Base-by-base conservation (phyloP, 2,113 vertebrate species). In the Nannobrachium achirus region DNA sequence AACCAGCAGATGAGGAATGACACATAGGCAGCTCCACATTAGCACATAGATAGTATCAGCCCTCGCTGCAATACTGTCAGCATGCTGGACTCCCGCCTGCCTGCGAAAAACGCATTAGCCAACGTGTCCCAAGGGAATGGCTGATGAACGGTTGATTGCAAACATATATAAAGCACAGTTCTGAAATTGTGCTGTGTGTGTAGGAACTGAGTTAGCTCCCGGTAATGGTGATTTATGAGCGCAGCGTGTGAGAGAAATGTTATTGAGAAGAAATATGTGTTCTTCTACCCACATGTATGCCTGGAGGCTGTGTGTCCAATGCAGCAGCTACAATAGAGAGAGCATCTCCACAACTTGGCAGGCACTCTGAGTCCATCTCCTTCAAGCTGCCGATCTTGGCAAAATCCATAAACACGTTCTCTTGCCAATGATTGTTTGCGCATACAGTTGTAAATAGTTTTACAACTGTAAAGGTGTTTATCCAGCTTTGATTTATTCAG, bases 161-260 rank as follows among this genome's bases (percentile, higher is more conserved):
- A 75, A 75, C 71, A 67, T 66, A 80, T 83, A 83, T 75, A 76
- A 56, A 66, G 55, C 41, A 66, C 40, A 10, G 62, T 60, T 73
- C 58, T 80, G 69, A 75, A 86, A 76, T 65, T 51, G 69, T 38
- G 61, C 33, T 58, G 69, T 60, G 75, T 58, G 69, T 60, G 75
- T 70, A 71, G 70, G 69, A 70, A 49, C 59, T 61, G 25, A 20
- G 75, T 48, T 60, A 1, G 19, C 49, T 50, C 56, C 70, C 58
- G 1, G 79, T 85, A 78, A 89, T 78, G 66, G 66, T 80, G 84
- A 87, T 89, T 72, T 69, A 86, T 19, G 60, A 60, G 75, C 59
- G 2, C 67, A 38, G 4, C 44, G 76, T 76, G 70, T 16, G 53
- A 11, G 2, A 38, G 72, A 39, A 68, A 66, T 52, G 60, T 82